phyloP scores from a whole-genome alignment of 2,113 vertebrate genomes.

The human (Homo sapiens) region GRCh38 chr17:13537001-13537500 shows the following conservation, averaged over 20 bases:
- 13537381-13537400: conserved; percentile 73
- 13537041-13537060: background rate
- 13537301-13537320: conserved; percentile 75
- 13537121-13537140: background rate
- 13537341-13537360: conserved; percentile 80
- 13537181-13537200: conserved; percentile 76
- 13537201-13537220: conserved; percentile 66
- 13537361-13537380: conserved; percentile 79
- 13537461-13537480: conserved; percentile 80
- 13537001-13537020: background rate
- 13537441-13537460: background rate
- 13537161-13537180: conserved; percentile 47
- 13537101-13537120: background rate
- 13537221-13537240: conserved; percentile 62
- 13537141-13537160: conserved; percentile 61
- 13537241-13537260: conserved; percentile 75
- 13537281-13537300: conserved; percentile 56
- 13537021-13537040: background rate
- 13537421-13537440: conserved; percentile 45
- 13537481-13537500: conserved; percentile 86
- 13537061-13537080: background rate
- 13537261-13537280: conserved; percentile 25
- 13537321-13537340: conserved; percentile 78
- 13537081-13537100: background rate
- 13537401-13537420: conserved; percentile 9